Base-by-base conservation (phyloP, 2,888 invertebrate species). In the Tenthredo amoena region DNA sequence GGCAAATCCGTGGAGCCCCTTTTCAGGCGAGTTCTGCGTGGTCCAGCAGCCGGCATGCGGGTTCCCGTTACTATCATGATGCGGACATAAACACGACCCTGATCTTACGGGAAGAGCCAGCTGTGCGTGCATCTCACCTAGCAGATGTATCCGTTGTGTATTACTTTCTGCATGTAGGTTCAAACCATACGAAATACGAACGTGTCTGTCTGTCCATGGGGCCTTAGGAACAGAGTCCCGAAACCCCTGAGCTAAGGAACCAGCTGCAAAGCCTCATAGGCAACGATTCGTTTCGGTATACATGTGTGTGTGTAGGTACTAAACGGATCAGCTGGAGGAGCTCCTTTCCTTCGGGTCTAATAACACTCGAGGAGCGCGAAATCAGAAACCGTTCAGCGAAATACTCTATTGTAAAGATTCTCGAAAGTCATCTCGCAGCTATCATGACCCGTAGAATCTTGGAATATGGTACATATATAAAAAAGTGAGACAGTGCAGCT, bases 41-140 rank as follows among this genome's bases (percentile, higher is more conserved):
- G 72, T 74, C 43, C 40, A 74, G 12, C 74, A 77, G 55, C 47
- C 77, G 77, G 55, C 50, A 77, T 55, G 77, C 77, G 55, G 77
- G 55, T 55, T 77, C 77, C 77, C 77, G 77, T 77, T 77, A 77
- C 40, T 7, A 74, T 50, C 50, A 26, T 43, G 40, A 74, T 74
- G 77, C 77, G 31, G 34, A 55, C 55, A 77, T 55, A 77, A 77
- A 77, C 77, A 77, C 55, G 31, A 77, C 77, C 77, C 77, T 77
- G 77, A 77, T 77, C 77, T 55, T 77, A 77, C 77, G 77, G 31
- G 18, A 47, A 34, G 77, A n/a, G 55, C 77, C 77, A 77, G 77
- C 77, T 77, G 77, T 31, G 15, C 77, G 55, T 77, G 77, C 77
- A 77, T 50, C 77, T 55, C 77, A 77, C 55, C 50, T 34, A 55